These are phyloP conservation scores for Podargus strigoides DNA, from an alignment of 2,797 vertebrate genomes.

Conservation along the genomic window DNA sequence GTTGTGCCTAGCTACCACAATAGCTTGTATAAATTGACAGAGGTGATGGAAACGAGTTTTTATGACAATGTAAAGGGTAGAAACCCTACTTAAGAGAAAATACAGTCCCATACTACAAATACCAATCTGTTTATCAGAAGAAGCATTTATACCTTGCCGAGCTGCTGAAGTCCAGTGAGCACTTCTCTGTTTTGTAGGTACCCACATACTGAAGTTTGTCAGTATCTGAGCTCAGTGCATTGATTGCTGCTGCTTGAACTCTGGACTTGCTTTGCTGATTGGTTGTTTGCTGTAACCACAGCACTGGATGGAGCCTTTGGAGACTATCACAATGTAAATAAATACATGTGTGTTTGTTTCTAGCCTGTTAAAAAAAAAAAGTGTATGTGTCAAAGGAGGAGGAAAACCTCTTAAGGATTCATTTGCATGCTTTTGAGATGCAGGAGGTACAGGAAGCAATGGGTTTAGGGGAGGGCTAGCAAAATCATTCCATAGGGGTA, in stretches of 20 bases:
- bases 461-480: not conserved
- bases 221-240: not conserved
- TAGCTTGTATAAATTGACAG: not conserved
- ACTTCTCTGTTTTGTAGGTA: not conserved
- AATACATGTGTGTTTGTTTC: constrained; percentile 34
- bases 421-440: constrained; percentile 57
- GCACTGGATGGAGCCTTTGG: not conserved
- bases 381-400: not conserved
- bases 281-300: not conserved
- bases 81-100: not conserved
- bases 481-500: not conserved
- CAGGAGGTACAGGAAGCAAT: constrained; percentile 24
- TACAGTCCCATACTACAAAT: not conserved
- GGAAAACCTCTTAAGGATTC: constrained; percentile 9
- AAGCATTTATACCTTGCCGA: not conserved
- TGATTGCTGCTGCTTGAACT: not conserved
- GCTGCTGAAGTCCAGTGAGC: not conserved
- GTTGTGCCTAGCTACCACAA: not conserved
- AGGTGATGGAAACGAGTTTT: not conserved
- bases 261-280: not conserved
- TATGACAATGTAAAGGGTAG: not conserved
- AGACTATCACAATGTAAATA: constrained; percentile 46
- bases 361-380: not conserved
- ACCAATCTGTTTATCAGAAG: not conserved
- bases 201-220: not conserved